Evolutionary conservation across 2,797 vertebrate genomes (phyloP), one percentile per base, ranked within the genome.

Genomic region (Cottoperca gobio): DNA sequence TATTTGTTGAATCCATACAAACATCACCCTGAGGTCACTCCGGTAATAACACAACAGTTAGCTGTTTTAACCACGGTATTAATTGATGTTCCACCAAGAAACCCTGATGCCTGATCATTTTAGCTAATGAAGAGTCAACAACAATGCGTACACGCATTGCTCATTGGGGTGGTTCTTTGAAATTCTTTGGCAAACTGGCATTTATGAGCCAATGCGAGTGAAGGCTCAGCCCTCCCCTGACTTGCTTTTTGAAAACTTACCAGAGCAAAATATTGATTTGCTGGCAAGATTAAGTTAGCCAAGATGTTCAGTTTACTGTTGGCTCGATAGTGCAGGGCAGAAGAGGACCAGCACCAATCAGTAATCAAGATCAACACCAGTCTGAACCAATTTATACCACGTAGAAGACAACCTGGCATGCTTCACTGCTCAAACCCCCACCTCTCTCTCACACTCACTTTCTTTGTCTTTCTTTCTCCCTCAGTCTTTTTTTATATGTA

Each of bases 331-430:
- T 8, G 39, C 43, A 33, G 70, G 54, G 55, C 59, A 66, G 77
- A 76, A 71, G 70, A 68, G 70, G 78, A 80, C 63, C 48, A 35
- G 73, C n/a, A 64, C 53, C 12, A 60, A 88, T 88, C 88, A 86
- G 85, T 83, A 82, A 90, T 87, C 88, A 88, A 88, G 79, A 89
- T 91, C 88, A 89, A 84, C 83, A 78, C 70, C 52, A 78, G 78
- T 75, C 85, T 58, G 62, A 80, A 87, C 82, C 84, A 90, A 88
- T 91, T 93, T 90, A 87, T 48, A 63, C 74, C 79, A 81, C 68
- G 69, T 81, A 63, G n/a, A n/a, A 63, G 68, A 90, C 71, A 76
- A 83, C 46, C 76, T 59, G 78, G 24, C 82, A 84, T 70, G 89
- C 83, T 89, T 76, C 48, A 53, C 49, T 86, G 87, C 81, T 23